Base-by-base conservation (phyloP, 2,113 vertebrate genomes). In the Brienomyrus longianalis region DNA sequence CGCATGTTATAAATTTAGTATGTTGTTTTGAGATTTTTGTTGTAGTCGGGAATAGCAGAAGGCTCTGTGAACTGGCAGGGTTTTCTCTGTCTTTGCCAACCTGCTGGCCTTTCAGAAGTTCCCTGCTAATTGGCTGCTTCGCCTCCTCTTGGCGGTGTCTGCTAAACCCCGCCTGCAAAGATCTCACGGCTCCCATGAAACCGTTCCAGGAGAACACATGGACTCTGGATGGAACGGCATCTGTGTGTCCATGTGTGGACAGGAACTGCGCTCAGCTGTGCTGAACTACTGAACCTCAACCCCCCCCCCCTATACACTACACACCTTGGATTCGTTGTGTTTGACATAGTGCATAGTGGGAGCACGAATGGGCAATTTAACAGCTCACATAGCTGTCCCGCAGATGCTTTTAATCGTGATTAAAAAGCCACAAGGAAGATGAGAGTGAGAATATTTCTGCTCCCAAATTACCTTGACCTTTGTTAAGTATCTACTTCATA, bases 51-150 rank as follows among this genome's bases (percentile, higher is more conserved):
- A 70, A 47, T 31, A 88, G 56, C 56, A 74, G 59, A 88, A 51
- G 56, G 59, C 59, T 70, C 8, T 45, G 59, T 17, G 50, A 54
- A 54, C 19, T 87, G 85, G 85, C 85, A 17, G 47, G 47, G 39
- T 89, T 83, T 74, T 15, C 27, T 3, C 4, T 0, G 31, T 43
- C 50, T 19, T 50, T 83, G 66, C 74, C 87, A 88, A n/a, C 87
- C 87, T 66, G 59, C 70, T 2, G 31, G 47, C 77, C 48, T 83
- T 74, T 89, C 50, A 54, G 70, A 45, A 89, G 88, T 83, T 83
- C 10, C 74, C 88, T 89, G 35, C 66, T 86, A 90, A 90, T 87
- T 90, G 84, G 89, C n/a, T 59, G 4, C 4, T 74, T 87, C 56
- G 11, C 31, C 47, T 17, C 15, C 70, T 56, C 89, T 47, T 48